Base-by-base conservation (phyloP, 64 coral and sea anemone genomes). In the Catalaphyllia jardinei region DNA sequence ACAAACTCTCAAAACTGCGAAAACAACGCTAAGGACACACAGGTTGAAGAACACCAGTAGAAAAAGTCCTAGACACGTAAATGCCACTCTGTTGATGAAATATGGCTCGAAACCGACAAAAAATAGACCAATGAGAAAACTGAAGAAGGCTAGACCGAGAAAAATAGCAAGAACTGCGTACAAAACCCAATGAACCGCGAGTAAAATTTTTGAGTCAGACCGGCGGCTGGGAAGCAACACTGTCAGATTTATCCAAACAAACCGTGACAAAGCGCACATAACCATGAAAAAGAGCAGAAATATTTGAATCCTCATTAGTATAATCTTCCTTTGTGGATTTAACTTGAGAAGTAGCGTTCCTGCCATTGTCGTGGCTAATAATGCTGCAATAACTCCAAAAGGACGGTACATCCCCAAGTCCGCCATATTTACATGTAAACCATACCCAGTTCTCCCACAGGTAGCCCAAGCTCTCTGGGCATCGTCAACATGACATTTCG, bases 161-260 rank as follows among this genome's bases (percentile, higher is more conserved):
- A 92, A 59, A 17, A 50, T 27, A 29, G 87, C 46, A 19, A 95
- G 29, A 92, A 84, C 29, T 28, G 30, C 39, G 25, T 92, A 76
- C 10, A 82, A 72, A 79, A 88, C 13, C 52, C 52, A 57, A 22
- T 76, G 77, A 62, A 51, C 24, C 19, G 11, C 18, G 61, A 78
- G 25, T 27, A 88, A 80, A 54, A 16, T 12, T 85, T 42, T 76
- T 63, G 80, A 77, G 73, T 67, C 52, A 1, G 80, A 75, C 15
- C 57, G 42, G 54, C 89, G 60, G 62, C 20, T 86, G 6, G 89
- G 84, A 39, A 86, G 29, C 35, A 86, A 65, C 2, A 75, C 57
- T 19, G 65, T 76, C 18, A 95, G 69, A 39, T 62, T 83, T 30
- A 76, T 29, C 94, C 94, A 95, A 50, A 95, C 72, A 67, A 88